Evolutionary conservation across 2,113 vertebrate species (phyloP).

Genomic region (Pterocles orientalis): DNA sequence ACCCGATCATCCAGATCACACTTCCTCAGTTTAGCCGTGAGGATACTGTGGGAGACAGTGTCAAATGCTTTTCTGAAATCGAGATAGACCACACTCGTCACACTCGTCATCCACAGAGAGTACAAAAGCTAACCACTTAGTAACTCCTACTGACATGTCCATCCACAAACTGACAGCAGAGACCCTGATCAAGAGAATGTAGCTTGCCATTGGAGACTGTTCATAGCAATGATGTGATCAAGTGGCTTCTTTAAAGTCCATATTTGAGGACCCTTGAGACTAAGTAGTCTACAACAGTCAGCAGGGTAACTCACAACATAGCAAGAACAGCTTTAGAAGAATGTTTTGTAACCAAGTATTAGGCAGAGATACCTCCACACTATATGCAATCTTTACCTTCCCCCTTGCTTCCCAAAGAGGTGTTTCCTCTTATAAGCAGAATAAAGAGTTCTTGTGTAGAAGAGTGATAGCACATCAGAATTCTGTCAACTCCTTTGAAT

Average conservation of each 20-base stretch:
- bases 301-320: neutral
- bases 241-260: neutral
- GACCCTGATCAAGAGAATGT: neutral
- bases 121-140: neutral
- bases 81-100: no score
- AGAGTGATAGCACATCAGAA: neutral
- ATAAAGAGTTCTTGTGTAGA: neutral
- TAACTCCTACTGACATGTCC: neutral
- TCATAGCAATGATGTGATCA: neutral
- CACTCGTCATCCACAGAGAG: neutral
- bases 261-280: neutral
- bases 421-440: neutral
- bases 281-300: neutral
- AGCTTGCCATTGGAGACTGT: neutral
- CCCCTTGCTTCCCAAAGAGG: neutral
- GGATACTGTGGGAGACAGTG: no score
- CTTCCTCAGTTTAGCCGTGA: no score
- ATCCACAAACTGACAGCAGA: neutral
- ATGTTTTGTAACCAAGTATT: neutral
- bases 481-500: neutral
- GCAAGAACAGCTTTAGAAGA: neutral
- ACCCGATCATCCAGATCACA: no score
- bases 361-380: neutral
- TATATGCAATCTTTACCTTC: neutral
- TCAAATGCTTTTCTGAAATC: no score